Evolutionary conservation across 2,113 vertebrate genomes (phyloP), one percentile per base, ranked within the genome.

Genomic region (Serilophus lunatus): DNA sequence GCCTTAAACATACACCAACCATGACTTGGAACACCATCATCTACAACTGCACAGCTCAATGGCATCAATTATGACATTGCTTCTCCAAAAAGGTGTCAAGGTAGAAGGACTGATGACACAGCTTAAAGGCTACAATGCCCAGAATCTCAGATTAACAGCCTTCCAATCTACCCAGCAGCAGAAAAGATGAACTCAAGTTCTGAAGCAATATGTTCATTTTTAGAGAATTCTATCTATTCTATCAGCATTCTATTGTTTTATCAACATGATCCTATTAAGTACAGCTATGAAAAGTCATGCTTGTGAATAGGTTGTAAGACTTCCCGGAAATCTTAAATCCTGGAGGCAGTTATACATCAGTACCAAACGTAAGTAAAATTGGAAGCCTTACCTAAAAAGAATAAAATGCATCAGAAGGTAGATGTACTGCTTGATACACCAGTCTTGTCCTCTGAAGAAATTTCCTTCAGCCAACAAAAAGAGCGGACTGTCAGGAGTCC

Each of bases 351-450:
- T 42, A 63, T 3, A 49, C 5, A 61, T 12, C 29, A 18, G 8
- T 22, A 65, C 7, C 23, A 10, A 33, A 31, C 4, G 18, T 0
- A 0, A 86, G 12, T 25, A 72, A 71, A 83, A 51, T 0, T 12
- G 14, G 49, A 83, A 91, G 20, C 11, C 13, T 36, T 71, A 33
- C n/a, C 51, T 49, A 56, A 26, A 50, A 60, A 65, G 10, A 69
- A 45, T n/a, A 54, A 71, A 18, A 64, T 4, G 2, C 33, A 49
- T 23, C 59, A 51, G 64, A 47, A 77, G 12, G 45, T 9, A 60
- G 16, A 64, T 12, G 16, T 6, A 50, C 16, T 42, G 8, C 10
- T 63, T 31, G 61, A 25, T 13, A 64, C 4, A 31, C 5, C 33
- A 69, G 0, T 3, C 1, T 0, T 50, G 12, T 24, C 29, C 56